Evolutionary conservation across 2,797 vertebrate species (phyloP), one percentile per base, ranked within the genome.

Genomic region (Xenentodon cancila): DNA sequence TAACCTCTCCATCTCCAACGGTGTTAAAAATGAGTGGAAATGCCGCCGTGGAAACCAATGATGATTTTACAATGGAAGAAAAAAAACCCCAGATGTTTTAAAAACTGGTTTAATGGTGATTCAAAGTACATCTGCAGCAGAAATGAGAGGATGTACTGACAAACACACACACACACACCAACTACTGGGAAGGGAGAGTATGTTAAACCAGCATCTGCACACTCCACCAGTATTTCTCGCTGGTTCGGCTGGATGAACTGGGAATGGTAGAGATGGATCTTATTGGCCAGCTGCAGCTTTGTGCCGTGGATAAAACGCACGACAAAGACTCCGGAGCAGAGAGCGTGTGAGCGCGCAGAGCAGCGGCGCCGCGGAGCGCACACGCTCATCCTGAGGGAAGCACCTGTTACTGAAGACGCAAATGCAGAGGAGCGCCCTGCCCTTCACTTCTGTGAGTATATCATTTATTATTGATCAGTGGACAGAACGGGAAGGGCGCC

Each of bases 221-320:
- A 15, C 18, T 52, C 15, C 51, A 52, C 62, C 21, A 68, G 59
- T 43, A 16, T 47, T 30, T 68, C 53, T 50, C 5, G 32, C 70
- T 62, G 58, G 30, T 57, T 73, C 49, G 54, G 59, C 61, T 46
- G 73, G 46, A 44, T 44, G 64, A 54, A 71, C 58, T 16, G 56
- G 37, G 34, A 61, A n/a, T 32, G 54, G 21, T 69, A 45, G 49
- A 43, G 77, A 68, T 71, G 63, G 66, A 71, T 92, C 81, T 86
- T 57, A 93, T 92, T 93, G 91, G 92, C 80, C 85, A 77, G 83
- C 70, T 44, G 68, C 67, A 56, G 81, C 73, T 42, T 47, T 50
- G 70, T 54, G 77, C 47, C 43, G 73, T 18, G 27, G 86, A 92
- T 91, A 92, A 88, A 92, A 65, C 64, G 60, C 71, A 13, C 20